Evolutionary conservation across 23 tunicate species (phyloP), one percentile per base, ranked within the genome.

Genomic region (Halocynthia aurantium): DNA sequence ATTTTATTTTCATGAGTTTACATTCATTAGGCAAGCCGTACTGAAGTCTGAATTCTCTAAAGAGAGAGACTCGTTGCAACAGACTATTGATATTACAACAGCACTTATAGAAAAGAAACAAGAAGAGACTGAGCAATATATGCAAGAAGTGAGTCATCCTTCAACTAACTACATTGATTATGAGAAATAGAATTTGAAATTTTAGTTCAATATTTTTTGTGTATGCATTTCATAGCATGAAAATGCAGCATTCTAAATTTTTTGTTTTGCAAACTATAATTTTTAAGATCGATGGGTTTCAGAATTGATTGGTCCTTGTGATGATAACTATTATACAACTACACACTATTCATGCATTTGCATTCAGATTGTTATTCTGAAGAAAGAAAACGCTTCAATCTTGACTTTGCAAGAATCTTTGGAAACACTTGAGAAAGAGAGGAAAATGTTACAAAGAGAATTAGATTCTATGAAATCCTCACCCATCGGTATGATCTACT

Each of bases 51-150:
- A 91, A 61, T 91, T 85, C 72, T 71, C 84, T 9, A 72, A 81
- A 13, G 97, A 91, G 62, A 52, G 97, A 56, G 82, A 81, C 8
- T 81, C 86, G 8, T 70, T 91, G 7, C 97, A 91, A 56, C 80
- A 88, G 7, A 86, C 97, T 7, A 77, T 91, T 50, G 97, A 91
- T 44, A 81, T 85, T 10, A 83, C 97, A 22, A 82, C 97, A 7
- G 67, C 85, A 49, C 79, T 91, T 62, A 78, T 91, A 53, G 97
- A 81, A 53, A 81, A 88, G 49, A 85, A 74, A 52, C 82, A 57
- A 7, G 68, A 52, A 49, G 88, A 91, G 66, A 53, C 82, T 69
- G 81, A 81, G 52, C 60, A 40, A n/a, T 79, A 20, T 55, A 70
- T 44, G 21, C 56, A 88, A 5, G 85, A 81, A 57, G 85, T 81